Base-by-base conservation (phyloP, 2,888 invertebrate genomes). In the Thera obeliscata region DNA sequence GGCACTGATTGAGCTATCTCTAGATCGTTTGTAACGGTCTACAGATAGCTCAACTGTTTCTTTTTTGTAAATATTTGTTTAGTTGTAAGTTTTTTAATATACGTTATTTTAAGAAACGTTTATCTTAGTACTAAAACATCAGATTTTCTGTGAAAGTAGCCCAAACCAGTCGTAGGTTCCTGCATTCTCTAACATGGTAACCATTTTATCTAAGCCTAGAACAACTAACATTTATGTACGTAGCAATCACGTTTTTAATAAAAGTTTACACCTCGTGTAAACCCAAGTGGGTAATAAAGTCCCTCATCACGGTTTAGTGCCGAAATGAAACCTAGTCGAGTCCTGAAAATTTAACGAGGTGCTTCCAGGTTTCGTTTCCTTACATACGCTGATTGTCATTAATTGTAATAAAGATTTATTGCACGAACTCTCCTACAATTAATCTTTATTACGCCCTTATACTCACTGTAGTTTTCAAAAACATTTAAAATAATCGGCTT, bases 301-400 rank as follows among this genome's bases (percentile, higher is more conserved):
- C n/a, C 48, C 56, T 63, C 66, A 63, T 66, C 60, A 60, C 50
- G 49, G 66, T 66, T 66, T 61, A 69, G 54, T 60, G 52, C 52
- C 62, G 33, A 56, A 48, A 62, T 69, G 46, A 66, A 66, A 66
- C 54, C 63, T 57, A 56, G 49, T 61, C 43, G 38, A 64, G 56
- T 48, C 60, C 41, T 61, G 56, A 61, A 35, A 11, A 50, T 68
- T 46, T 43, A 65, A 66, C 57, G 61, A 61, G 54, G 0, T 22
- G 50, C 4, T 52, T 56, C 46, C 35, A 50, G 35, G 38, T 46
- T 9, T 46, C 2, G 43, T 56, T 57, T 52, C 38, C 41, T 56
- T 12, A 41, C 12, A 56, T 1, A 36, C 55, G 35, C 7, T 56
- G 38, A 38, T 38, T n/a, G 49, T 49, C 43, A 22, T 22, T 22